phyloP scores from a whole-genome alignment of 1,140 invertebrate species.

The Aporrectodea caliginosa region DNA sequence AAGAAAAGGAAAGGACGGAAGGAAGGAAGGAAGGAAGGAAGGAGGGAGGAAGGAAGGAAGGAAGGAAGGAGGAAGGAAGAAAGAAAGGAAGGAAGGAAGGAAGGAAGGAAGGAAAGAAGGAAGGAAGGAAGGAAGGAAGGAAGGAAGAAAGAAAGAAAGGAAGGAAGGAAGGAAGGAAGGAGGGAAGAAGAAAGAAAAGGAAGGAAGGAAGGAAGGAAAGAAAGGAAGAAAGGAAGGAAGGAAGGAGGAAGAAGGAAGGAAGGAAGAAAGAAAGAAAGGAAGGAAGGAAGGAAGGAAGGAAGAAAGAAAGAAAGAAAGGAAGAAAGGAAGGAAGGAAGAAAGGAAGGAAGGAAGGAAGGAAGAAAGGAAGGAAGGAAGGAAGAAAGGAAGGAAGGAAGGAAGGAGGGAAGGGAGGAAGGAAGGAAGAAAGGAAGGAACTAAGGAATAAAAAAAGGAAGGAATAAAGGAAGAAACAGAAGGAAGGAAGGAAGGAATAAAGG shows the following conservation, averaged over 20 bases:
- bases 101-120: background rate
- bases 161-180: background rate
- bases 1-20: background rate
- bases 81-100: background rate
- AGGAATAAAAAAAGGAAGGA: no score
- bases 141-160: background rate
- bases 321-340: no score
- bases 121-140: background rate
- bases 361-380: background rate
- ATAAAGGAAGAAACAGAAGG: no score
- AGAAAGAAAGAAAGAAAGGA: no score
- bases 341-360: background rate
- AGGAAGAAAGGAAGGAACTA: no score
- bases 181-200: background rate
- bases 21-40: background rate
- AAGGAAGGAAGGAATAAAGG: no score
- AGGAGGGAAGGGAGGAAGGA: background rate
- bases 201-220: no score
- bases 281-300: no score
- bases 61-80: background rate
- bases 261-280: no score
- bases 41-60: background rate
- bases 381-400: background rate
- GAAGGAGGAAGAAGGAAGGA: no score
- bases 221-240: no score